Evolutionary conservation across 2,797 vertebrate species (phyloP), one percentile per base, ranked within the genome.

Genomic region (Diplodus puntazzo): DNA sequence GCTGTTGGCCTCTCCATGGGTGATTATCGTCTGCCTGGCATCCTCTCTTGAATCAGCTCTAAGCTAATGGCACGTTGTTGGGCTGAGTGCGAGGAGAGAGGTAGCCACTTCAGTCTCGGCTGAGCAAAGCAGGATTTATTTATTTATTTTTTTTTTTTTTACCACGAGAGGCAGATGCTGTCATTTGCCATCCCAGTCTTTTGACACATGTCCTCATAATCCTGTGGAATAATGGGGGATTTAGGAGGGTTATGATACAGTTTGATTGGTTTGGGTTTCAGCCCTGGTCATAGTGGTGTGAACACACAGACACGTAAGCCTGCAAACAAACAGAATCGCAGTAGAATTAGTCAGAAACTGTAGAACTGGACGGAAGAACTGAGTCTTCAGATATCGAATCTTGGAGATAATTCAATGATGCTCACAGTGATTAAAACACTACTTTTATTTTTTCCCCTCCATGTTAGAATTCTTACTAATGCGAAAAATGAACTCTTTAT

Each of bases 121-220:
- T 43, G 54, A 80, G 67, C 55, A 52, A n/a, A 63, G 21, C 23
- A 34, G 69, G 60, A 53, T 68, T 25, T 25, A 25, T 25, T 25
- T 25, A 25, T 45, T 34, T 34, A 27, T 27, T 27, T 27, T 34
- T 34, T 34, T 7, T 34, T 45, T 45, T 82, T 70, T 50, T 10
- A 42, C 39, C 70, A 72, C 3, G 21, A 12, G 6, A 53, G 49
- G 48, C 65, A 63, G 60, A 80, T 62, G 76, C 75, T 55, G 75
- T 75, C 64, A 46, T 68, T 80, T 69, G 16, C 58, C 50, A 57
- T 73, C 67, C 45, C 30, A 16, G 39, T 79, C 69, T 79, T 73
- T 72, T 75, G 64, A 73, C 68, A 83, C 82, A 82, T 61, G 49
- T 79, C 68, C 73, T 81, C 50, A 14, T 75, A 80, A 80, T 85